These are phyloP conservation scores for Zingel zingel DNA, from an alignment of 2,113 vertebrate genomes.

Conservation along the genomic window DNA sequence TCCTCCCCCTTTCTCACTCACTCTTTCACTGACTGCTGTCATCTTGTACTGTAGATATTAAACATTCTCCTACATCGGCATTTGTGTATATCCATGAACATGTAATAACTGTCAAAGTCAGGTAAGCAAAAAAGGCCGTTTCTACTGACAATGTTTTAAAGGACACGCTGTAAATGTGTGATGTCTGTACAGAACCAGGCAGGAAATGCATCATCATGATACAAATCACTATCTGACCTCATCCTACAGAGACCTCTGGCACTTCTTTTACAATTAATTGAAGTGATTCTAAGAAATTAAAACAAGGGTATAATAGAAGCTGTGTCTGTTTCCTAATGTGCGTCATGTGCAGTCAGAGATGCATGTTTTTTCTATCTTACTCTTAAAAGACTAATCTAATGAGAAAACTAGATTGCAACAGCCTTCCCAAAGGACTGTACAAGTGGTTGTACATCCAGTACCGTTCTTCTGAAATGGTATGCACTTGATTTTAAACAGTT, in stretches of 20 bases:
- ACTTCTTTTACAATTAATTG: not conserved
- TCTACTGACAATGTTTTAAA: not conserved
- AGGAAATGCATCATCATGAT: not conserved
- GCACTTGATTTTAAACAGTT: not conserved
- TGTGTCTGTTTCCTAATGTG: not conserved
- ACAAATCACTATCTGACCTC: not conserved
- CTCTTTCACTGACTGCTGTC: not conserved
- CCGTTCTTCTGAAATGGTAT: not conserved
- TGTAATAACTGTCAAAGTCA: not conserved
- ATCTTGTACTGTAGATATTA: not conserved
- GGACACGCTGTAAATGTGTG: not conserved
- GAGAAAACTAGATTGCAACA: not conserved
- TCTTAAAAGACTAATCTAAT: not conserved
- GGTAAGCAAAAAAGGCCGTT: not conserved
- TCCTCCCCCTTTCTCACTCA: slow-evolving; percentile 4
- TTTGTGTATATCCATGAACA: not conserved
- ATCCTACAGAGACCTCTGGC: not conserved
- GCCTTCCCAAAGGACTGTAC: not conserved
- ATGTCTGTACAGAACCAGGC: not conserved
- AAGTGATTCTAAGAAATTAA: not conserved
- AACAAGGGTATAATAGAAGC: not conserved
- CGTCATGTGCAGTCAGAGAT: not conserved
- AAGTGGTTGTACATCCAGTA: not conserved
- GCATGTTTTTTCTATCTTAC: not conserved
- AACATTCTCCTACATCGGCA: not conserved